Conservation (phyloP, 2,797 vertebrate species). For the Cyclopterus lumpus region DNA sequence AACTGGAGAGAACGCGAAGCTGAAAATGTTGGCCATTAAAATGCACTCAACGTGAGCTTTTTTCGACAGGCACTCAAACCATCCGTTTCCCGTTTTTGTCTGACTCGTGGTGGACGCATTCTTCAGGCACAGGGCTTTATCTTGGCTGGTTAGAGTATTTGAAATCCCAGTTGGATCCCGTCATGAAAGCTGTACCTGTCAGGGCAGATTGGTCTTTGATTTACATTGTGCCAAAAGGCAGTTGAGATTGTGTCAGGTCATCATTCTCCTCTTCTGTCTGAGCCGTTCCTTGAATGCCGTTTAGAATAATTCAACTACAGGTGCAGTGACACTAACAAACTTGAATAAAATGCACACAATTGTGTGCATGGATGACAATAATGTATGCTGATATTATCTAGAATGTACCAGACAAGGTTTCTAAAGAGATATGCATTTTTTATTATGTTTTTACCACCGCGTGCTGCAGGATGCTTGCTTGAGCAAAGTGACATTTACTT, state of each 20-base stretch:
- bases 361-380: slow-evolving; percentile 21
- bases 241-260: slow-evolving; percentile 78
- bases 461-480: slow-evolving; percentile 6
- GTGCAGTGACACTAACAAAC: slow-evolving; percentile 51
- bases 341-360: slow-evolving; percentile 21
- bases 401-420: slow-evolving; percentile 28
- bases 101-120: slow-evolving; percentile 68
- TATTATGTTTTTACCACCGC: slow-evolving; percentile 8
- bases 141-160: slow-evolving; percentile 80
- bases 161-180: slow-evolving; percentile 79
- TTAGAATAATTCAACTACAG: slow-evolving; percentile 69
- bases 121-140: slow-evolving; percentile 77
- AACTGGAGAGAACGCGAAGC: slow-evolving; percentile 56
- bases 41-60: slow-evolving; percentile 79
- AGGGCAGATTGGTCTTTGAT: slow-evolving; percentile 83
- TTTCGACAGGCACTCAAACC: slow-evolving; percentile 76
- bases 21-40: slow-evolving; percentile 76
- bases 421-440: slow-evolving; percentile 27
- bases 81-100: slow-evolving; percentile 41
- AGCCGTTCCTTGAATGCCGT: slow-evolving; percentile 61
- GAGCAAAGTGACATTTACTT: slow-evolving; percentile 25
- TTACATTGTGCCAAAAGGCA: slow-evolving; percentile 72
- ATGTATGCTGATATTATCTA: slow-evolving; percentile 47
- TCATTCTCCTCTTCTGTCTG: slow-evolving; percentile 77
- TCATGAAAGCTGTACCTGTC: slow-evolving; percentile 81